Conservation (phyloP, 2,113 vertebrate genomes). For the Mugil cephalus region DNA sequence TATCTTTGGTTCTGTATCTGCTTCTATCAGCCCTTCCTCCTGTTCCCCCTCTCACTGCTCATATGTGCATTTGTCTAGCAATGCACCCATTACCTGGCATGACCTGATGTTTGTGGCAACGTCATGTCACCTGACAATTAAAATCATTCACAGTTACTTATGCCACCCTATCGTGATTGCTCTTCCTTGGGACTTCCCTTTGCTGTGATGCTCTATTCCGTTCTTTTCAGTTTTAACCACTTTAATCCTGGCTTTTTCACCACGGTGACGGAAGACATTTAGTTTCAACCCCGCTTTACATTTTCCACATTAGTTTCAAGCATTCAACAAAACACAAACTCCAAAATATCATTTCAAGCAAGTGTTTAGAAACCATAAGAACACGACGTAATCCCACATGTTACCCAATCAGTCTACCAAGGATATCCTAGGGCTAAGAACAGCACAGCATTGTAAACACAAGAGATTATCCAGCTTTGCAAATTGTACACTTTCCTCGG, state of each 20-base stretch:
- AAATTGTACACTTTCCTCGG: conserved; percentile 27
- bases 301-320: no score
- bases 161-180: no score
- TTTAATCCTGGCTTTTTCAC: background rate
- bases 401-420: background rate
- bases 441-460: conserved; percentile 32
- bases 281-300: no score
- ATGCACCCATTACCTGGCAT: no score
- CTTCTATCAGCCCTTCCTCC: no score
- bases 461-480: conserved; percentile 17
- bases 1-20: background rate
- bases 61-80: no score
- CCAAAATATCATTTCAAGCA: background rate
- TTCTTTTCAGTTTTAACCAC: background rate
- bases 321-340: background rate
- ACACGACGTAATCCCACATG: conserved; percentile 2
- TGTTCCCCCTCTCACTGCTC: no score
- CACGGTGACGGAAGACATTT: no score
- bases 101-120: background rate
- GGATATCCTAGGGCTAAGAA: conserved; percentile 15
- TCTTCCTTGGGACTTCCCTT: no score
- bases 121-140: background rate
- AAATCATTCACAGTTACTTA: background rate
- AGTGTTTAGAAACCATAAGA: background rate
- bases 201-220: no score